Base-by-base conservation (phyloP, 2,888 invertebrate species). In the Fragum fragum region DNA sequence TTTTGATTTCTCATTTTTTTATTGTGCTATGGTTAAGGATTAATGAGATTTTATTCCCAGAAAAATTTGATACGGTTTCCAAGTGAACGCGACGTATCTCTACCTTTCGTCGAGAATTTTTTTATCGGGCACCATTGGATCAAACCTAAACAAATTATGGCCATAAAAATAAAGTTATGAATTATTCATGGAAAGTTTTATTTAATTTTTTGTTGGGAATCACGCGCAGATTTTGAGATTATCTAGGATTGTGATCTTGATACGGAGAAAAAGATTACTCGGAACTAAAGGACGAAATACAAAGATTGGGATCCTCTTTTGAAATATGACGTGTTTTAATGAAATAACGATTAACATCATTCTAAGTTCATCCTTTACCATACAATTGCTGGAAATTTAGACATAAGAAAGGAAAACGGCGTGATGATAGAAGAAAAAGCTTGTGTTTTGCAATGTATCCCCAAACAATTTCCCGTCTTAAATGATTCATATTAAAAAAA, bases 111-210 rank as follows among this genome's bases (percentile, higher is more conserved):
- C 66, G 42, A 42, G 36, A 16, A 36, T 42, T 3, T n/a, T 36
- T 14, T 39, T 32, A 42, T 66, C 66, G 42, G 36, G 39, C 66
- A 66, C 66, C 66, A 66, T n/a, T 66, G 36, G 32, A 66, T 66
- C 66, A 42, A 42, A 42, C n/a, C 21, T 66, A 66, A 66, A 66
- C 66, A 66, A 66, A 66, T 66, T 66, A 66, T 39, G 66, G 66
- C 26, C 42, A 66, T 66, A 39, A 66, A 66, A 66, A 55, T 71
- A 28, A 36, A 36, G 55, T 53, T 53, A 71, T 71, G 71, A 71
- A 71, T 71, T 36, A 71, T 71, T 71, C 71, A 71, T 71, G 36
- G n/a, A 53, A 36, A 28, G 23, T 71, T 55, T 71, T 71, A 55
- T 55, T 71, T 23, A 55, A 71, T 55, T 71, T 71, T 47, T 47